phyloP scores from a whole-genome alignment of 2,888 invertebrate species.

The Corythucha ciliata region DNA sequence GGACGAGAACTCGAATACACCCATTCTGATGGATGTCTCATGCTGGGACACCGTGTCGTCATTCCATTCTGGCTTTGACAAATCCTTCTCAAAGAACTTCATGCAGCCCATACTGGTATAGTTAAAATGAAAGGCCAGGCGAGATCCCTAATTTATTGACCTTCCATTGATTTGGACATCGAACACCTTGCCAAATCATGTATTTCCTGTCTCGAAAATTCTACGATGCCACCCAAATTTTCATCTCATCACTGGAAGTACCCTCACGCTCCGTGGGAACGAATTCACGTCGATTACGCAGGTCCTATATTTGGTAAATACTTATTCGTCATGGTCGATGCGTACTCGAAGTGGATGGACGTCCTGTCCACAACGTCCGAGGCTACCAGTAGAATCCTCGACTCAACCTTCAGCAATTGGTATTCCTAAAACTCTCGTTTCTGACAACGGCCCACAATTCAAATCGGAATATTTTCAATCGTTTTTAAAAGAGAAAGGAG shows the following conservation, averaged over 20 bases:
- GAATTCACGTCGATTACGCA: constrained; percentile 34
- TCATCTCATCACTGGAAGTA: constrained; percentile 30
- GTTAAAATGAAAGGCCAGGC: constrained; percentile 14
- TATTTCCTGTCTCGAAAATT: constrained; percentile 4
- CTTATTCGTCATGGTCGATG: constrained; percentile 34
- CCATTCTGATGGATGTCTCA: not conserved
- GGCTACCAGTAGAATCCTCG: constrained; percentile 24
- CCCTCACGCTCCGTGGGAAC: constrained; percentile 30
- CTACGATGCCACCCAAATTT: constrained; percentile 18
- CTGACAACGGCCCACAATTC: constrained; percentile 32
- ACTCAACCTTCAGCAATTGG: constrained; percentile 28
- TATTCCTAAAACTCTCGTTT: constrained; percentile 27
- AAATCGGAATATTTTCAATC: constrained; percentile 24
- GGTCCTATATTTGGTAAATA: constrained; percentile 26
- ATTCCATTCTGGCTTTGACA: constrained; percentile 10
- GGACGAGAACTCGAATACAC: constrained; percentile 13
- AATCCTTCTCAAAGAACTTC: constrained; percentile 6
- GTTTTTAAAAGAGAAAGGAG: constrained; percentile 28
- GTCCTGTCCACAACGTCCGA: constrained; percentile 28
- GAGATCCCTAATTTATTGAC: constrained; percentile 36
- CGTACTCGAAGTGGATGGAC: constrained; percentile 34
- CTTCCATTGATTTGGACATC: constrained; percentile 33
- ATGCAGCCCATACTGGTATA: constrained; percentile 8
- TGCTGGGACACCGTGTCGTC: constrained; percentile 13
- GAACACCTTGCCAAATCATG: constrained; percentile 31